Evolutionary conservation across 2,113 vertebrate species (phyloP).

Genomic region (Galeopterus variegatus): DNA sequence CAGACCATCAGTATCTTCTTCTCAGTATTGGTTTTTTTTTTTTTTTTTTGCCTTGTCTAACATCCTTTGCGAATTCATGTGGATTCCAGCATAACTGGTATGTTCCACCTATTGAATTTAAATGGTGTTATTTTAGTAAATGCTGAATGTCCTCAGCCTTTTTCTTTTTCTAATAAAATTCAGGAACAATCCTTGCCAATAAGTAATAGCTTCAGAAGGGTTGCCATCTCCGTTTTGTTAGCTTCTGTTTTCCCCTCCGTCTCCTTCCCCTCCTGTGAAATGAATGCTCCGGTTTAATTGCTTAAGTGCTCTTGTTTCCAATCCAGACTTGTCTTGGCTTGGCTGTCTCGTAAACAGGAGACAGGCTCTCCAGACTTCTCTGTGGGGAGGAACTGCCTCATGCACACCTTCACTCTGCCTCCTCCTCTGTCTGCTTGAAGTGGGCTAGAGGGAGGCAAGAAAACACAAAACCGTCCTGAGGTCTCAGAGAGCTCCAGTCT

Average conservation of each 20-base stretch:
- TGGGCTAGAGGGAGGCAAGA: not conserved
- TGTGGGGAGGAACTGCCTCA: not conserved
- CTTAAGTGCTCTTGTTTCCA: constrained; percentile 60
- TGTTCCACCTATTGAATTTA: not conserved
- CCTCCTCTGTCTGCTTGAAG: not conserved
- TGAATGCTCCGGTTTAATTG: constrained; percentile 58
- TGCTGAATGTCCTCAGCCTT: not conserved
- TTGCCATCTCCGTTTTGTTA: not conserved
- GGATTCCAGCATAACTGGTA: not conserved
- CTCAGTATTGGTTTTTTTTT: not conserved
- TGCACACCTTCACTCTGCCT: not conserved
- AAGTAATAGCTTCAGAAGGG: constrained; percentile 42
- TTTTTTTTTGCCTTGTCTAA: not conserved
- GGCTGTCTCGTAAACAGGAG: not conserved
- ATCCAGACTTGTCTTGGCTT: constrained; percentile 31
- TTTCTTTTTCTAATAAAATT: constrained; percentile 23
- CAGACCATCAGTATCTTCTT: not conserved
- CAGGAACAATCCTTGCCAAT: not conserved
- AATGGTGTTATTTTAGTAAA: not conserved
- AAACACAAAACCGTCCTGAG: not conserved
- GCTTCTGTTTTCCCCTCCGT: not conserved
- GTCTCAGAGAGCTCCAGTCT: not conserved
- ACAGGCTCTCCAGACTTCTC: not conserved
- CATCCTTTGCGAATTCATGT: not conserved
- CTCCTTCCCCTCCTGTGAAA: not conserved